Evolutionary conservation across 2,113 vertebrate species (phyloP).

Genomic region (Hystrix brachyura): DNA sequence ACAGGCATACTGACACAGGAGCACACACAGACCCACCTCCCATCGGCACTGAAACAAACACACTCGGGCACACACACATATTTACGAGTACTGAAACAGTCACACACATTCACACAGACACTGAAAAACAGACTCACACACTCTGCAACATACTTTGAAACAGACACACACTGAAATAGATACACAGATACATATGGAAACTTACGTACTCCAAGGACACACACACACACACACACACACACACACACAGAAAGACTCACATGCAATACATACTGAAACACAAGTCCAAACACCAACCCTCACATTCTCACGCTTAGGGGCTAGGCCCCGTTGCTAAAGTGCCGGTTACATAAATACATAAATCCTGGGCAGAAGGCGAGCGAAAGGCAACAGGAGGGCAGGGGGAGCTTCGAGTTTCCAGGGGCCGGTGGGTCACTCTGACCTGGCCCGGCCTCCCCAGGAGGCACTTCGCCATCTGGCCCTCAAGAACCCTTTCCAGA

Average conservation of each 20-base stretch:
- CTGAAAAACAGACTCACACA: background rate
- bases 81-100: background rate
- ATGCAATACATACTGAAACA: background rate
- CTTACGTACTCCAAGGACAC: background rate
- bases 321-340: background rate
- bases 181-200: background rate
- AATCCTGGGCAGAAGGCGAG: background rate
- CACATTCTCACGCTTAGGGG: no score
- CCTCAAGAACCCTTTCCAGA: background rate
- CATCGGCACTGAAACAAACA: background rate
- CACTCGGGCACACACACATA: background rate
- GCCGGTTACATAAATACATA: background rate
- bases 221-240: background rate
- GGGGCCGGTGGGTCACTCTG: background rate
- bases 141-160: background rate
- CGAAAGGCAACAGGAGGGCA: no score
- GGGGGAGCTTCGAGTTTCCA: background rate
- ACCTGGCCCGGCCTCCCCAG: background rate
- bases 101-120: accelerated
- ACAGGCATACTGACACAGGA: background rate
- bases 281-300: background rate
- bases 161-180: background rate
- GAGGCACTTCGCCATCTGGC: background rate
- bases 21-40: background rate
- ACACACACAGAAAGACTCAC: background rate